Evolutionary conservation across 2,888 invertebrate species (phyloP).

Genomic region (Maniola hyperantus): DNA sequence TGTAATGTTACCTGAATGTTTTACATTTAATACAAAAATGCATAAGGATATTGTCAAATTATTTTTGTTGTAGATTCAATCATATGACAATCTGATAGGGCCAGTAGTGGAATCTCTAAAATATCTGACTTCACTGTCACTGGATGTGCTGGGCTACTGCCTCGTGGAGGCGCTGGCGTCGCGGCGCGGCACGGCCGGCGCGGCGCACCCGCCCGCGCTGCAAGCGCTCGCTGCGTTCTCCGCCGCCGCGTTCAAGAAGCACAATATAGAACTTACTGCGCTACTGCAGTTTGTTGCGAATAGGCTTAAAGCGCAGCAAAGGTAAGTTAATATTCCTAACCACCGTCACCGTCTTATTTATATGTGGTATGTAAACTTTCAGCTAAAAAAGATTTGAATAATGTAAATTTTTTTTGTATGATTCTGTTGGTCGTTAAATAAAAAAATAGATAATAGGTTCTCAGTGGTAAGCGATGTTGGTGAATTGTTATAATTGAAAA

Average conservation of each 20-base stretch:
- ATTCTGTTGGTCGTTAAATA: no score
- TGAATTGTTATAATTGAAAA: no score
- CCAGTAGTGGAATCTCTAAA: conserved; percentile 99
- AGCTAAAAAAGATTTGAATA: no score
- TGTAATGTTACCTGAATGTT: no score
- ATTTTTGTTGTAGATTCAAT: conserved; percentile 87
- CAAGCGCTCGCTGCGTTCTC: conserved; percentile 97
- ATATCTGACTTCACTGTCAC: conserved; percentile 96
- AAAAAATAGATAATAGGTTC: no score
- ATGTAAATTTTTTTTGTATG: no score
- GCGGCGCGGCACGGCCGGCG: conserved; percentile 78
- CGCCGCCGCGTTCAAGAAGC: conserved; percentile 98
- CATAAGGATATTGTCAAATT: no score
- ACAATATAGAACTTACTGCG: conserved; percentile 97
- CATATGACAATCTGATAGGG: conserved; percentile 96
- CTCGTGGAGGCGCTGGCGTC: conserved; percentile 92
- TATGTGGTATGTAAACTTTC: no score
- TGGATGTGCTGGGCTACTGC: conserved; percentile 98
- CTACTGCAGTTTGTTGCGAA: conserved; percentile 98
- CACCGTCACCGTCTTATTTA: no score
- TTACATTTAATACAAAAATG: no score
- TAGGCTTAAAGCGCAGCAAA: conserved; percentile 97
- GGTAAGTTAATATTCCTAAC: conserved; percentile 78
- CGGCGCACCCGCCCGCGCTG: conserved; percentile 95
- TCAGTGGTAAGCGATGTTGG: neutral